phyloP scores from a whole-genome alignment of 2,888 invertebrate species.

The Deilephila porcellus region DNA sequence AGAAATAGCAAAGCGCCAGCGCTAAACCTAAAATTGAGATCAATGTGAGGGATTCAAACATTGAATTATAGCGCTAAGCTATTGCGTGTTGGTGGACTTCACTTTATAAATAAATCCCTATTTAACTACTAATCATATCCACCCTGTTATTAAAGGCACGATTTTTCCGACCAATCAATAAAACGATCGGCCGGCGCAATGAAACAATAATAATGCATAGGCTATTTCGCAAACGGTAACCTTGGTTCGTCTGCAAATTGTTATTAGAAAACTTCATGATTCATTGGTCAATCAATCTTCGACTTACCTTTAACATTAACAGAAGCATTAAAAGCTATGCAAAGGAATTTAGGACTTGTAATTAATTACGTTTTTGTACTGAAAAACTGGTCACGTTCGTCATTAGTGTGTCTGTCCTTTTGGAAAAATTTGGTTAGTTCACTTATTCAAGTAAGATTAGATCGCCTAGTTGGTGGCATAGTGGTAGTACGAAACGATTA shows the following conservation, averaged over 20 bases:
- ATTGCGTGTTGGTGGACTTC: too few relatives aligned
- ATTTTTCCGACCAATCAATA: slow-evolving; percentile 80
- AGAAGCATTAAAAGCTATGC: slow-evolving; percentile 7
- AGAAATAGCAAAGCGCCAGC: too few relatives aligned
- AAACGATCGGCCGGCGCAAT: slow-evolving; percentile 63
- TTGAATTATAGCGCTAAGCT: too few relatives aligned
- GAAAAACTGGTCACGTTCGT: too few relatives aligned
- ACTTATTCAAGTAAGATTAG: too few relatives aligned
- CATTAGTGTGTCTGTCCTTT: too few relatives aligned
- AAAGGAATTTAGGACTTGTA: neutral
- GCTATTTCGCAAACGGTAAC: slow-evolving; percentile 52
- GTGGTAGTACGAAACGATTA: too few relatives aligned
- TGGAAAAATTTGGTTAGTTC: too few relatives aligned
- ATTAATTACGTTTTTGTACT: neutral
- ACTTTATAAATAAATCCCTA: neutral
- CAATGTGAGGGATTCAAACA: too few relatives aligned
- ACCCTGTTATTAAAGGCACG: slow-evolving; percentile 64
- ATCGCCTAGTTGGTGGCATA: too few relatives aligned
- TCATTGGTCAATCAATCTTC: slow-evolving; percentile 25
- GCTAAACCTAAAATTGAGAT: too few relatives aligned
- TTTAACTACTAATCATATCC: slow-evolving; percentile 33
- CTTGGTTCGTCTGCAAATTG: slow-evolving; percentile 35
- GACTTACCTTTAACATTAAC: neutral
- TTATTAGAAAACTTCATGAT: slow-evolving; percentile 32
- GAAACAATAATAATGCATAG: slow-evolving; percentile 64